These are phyloP conservation scores for Nasua narica DNA, from an alignment of 2,797 vertebrate species.

Conservation along the genomic window DNA sequence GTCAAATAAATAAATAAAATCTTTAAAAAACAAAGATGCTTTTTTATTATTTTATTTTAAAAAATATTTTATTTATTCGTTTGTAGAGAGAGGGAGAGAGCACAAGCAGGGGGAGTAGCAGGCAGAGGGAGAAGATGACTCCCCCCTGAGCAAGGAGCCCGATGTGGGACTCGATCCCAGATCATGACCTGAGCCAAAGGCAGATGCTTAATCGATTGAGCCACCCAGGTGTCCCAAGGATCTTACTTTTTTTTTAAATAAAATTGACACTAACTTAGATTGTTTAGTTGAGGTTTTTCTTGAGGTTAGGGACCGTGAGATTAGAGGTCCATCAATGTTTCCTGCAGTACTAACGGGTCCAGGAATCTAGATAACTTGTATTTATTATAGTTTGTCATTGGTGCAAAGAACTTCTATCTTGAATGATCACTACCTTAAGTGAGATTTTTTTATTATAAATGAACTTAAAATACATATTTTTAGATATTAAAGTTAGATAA, in stretches of 20 bases:
- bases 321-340: background rate
- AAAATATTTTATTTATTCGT: background rate
- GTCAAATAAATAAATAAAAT: no score
- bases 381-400: background rate
- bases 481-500: background rate
- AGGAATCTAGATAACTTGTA: background rate
- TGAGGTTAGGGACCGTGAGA: background rate
- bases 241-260: no score
- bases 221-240: background rate
- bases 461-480: constrained; percentile 4
- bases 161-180: background rate
- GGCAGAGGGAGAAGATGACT: background rate
- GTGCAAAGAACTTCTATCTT: constrained; percentile 1
- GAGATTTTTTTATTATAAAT: background rate
- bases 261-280: background rate
- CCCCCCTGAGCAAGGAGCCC: background rate
- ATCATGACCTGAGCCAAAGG: background rate
- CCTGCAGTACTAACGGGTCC: background rate
- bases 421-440: background rate
- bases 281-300: background rate
- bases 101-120: background rate
- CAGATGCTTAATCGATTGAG: background rate
- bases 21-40: no score
- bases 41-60: no score
- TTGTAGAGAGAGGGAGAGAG: background rate